These are phyloP conservation scores for Oenanthe oenanthe DNA, from an alignment of 2,113 vertebrate genomes.

Conservation along the genomic window DNA sequence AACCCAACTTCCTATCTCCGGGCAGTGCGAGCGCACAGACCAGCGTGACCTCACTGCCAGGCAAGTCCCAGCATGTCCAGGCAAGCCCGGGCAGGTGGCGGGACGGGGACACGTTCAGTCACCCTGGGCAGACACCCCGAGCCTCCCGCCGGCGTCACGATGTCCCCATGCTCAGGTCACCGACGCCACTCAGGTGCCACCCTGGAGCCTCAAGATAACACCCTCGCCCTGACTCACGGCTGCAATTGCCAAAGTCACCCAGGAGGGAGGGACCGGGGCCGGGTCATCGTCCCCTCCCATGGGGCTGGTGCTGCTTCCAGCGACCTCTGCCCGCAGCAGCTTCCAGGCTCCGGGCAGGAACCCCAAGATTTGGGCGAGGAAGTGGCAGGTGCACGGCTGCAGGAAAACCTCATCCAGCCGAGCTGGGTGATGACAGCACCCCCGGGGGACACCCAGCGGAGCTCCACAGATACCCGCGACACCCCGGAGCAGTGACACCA, in stretches of 20 bases:
- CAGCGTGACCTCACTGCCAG: constrained; percentile 58
- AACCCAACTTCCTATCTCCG: neutral
- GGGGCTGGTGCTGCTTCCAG: neutral
- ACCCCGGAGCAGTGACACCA: neutral
- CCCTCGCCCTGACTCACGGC: neutral
- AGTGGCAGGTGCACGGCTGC: neutral
- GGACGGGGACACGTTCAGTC: neutral
- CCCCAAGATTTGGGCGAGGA: neutral
- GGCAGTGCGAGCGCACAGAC: neutral
- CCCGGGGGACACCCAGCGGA: neutral
- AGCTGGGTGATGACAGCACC: neutral
- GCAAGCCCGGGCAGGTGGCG: constrained; percentile 61
- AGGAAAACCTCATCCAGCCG: neutral
- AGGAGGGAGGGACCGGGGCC: rapidly evolving
- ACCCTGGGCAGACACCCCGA: neutral
- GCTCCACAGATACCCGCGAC: neutral
- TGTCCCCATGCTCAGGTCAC: neutral
- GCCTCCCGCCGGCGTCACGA: rapidly evolving
- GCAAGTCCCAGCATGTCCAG: constrained; percentile 65
- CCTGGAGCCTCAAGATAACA: neutral
- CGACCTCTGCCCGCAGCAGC: neutral
- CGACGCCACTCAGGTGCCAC: neutral
- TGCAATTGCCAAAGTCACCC: neutral
- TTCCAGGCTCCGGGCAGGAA: neutral
- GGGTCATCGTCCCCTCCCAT: neutral